phyloP scores from a whole-genome alignment of 2,797 vertebrate genomes.

The Clamator glandarius region DNA sequence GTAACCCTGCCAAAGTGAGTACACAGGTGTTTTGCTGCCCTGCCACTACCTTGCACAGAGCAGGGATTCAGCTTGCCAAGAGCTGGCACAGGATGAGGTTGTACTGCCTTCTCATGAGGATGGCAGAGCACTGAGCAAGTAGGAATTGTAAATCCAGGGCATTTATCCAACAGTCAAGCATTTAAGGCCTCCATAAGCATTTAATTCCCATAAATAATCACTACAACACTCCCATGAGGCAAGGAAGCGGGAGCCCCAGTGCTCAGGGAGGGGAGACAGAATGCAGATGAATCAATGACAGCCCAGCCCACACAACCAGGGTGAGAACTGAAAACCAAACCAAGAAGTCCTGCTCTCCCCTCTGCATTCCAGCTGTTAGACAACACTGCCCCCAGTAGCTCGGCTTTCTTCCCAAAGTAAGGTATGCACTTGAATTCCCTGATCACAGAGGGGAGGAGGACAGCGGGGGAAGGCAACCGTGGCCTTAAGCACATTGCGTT shows the following conservation, averaged over 20 bases:
- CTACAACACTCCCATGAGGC: not conserved
- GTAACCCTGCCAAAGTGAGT: not conserved
- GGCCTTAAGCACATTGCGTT: not conserved
- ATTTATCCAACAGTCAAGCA: not conserved
- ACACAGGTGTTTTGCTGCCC: not conserved
- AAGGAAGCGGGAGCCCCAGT: not conserved
- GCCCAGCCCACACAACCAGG: not conserved
- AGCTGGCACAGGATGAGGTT: not conserved
- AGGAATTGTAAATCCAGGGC: not conserved
- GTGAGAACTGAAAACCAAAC: slow-evolving; percentile 12
- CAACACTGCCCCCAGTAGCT: slow-evolving; percentile 68
- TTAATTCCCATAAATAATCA: not conserved
- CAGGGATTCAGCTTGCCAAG: not conserved
- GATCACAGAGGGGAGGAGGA: not conserved
- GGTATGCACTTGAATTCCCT: not conserved
- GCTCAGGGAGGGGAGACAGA: not conserved
- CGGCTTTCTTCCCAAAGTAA: slow-evolving; percentile 1
- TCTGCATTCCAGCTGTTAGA: not conserved
- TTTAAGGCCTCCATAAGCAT: not conserved
- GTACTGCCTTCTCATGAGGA: not conserved
- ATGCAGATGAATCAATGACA: not conserved
- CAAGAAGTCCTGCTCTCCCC: not conserved
- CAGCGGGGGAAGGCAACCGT: not conserved
- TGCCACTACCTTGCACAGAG: too few species aligned
- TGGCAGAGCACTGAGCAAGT: not conserved